Percentiles rank a stretch among this genome's conserved stretches.
Conservation (phyloP, 2,888 invertebrate genomes). For the Phengaris arion region DNA sequence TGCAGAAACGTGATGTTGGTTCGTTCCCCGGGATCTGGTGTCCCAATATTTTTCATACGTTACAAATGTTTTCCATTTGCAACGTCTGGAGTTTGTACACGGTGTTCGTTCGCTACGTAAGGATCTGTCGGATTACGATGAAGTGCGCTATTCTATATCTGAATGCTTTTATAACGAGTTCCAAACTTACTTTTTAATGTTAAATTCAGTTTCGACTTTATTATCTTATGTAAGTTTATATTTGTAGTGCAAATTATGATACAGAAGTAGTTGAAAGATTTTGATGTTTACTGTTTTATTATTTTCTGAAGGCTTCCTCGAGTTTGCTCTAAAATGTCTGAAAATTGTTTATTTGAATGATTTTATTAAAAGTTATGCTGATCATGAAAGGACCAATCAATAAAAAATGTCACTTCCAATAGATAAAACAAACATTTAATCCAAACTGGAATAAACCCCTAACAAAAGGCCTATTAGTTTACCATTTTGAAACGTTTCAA, state of each 20-base stretch:
- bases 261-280: not conserved
- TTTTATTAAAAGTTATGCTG: not conserved
- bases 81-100: slow-evolving; percentile 23
- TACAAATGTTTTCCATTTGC: slow-evolving; percentile 31
- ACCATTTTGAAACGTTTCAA: slow-evolving; percentile 14
- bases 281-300: not conserved
- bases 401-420: not conserved
- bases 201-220: slow-evolving; percentile 20
- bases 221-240: not conserved
- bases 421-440: slow-evolving; percentile 2
- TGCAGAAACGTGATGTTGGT: slow-evolving; percentile 15
- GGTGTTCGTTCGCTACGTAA: slow-evolving; percentile 25
- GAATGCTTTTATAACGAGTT: slow-evolving; percentile 28
- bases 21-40: not conserved
- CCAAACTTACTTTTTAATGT: slow-evolving; percentile 13
- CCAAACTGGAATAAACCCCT: not conserved
- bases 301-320: too few relatives aligned
- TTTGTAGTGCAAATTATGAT: not conserved
- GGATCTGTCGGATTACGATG: slow-evolving; percentile 24
- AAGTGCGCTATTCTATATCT: slow-evolving; percentile 20
- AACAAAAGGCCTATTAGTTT: slow-evolving; percentile 9
- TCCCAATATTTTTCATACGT: slow-evolving; percentile 26
- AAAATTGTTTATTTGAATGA: too few relatives aligned
- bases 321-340: too few relatives aligned
- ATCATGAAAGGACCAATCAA: not conserved